Evolutionary conservation across 2,797 vertebrate species (phyloP), one percentile per base, ranked within the genome.

Genomic region (Alca torda): DNA sequence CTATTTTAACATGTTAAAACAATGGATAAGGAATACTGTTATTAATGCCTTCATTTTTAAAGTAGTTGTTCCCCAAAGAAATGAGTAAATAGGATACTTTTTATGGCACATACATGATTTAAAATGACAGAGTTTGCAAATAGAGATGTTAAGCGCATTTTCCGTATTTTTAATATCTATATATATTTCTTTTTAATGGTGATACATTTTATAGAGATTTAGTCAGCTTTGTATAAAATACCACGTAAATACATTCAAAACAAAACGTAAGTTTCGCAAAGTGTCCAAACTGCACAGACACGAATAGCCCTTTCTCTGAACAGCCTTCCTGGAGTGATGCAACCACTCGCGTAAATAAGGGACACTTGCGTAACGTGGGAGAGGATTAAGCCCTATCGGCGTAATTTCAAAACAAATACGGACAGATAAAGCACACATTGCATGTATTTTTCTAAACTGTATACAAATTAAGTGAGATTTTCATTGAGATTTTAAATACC

Each of bases 31-130:
- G 94, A 97, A 96, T 96, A 97, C 83, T 94, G 89, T 81, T 75
- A 70, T 81, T 95, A 95, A 96, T 95, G 93, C 95, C 97, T 97
- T 97, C 95, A 95, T 95, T 97, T 96, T 87, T 51, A 88, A 91
- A 95, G 85, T 79, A 95, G 70, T 83, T 96, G 96, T 95, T 96
- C 87, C 94, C 95, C 81, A 78, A 75, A 82, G 69, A 90, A 92
- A 84, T 46, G 90, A 97, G 89, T 97, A 96, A 94, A 93, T 95
- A 95, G 35, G 89, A 70, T 69, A 85, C 63, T 93, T 95, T 33
- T 65, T 10, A 13, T 83, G 92, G 93, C 89, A 95, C 72, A 39
- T 93, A 94, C 19, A 86, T 16, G 39, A 82, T 84, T 68, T 81
- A 93, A 90, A 93, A 76, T 64, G 57, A 83, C 57, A 80, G 50